Evolutionary conservation across 2,113 vertebrate genomes (phyloP), one percentile per base, ranked within the genome.

Genomic region (Sebastes fasciatus): DNA sequence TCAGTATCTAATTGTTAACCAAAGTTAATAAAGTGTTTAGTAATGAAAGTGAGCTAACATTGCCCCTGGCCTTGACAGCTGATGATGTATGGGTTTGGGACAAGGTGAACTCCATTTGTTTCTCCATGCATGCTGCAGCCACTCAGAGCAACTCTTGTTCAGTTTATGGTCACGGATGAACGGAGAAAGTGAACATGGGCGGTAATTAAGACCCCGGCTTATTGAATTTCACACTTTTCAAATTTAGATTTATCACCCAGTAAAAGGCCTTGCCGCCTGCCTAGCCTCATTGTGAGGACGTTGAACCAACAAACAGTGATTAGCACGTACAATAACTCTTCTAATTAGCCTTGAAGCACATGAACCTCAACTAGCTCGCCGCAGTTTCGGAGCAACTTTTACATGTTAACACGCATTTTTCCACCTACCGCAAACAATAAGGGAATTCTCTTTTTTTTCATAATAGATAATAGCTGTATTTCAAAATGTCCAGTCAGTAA

Each of bases 161-260:
- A 63, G 74, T 89, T 89, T 89, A 69, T 76, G 75, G 90, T 90
- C 91, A 94, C 17, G 87, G 90, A 80, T 92, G 87, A 91, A 73
- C 74, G 82, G 80, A 66, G 77, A 86, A 67, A 77, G 76, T 60
- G 83, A 91, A 92, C 88, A 90, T 7, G 73, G 81, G 86, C 51
- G 54, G 88, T 90, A 93, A 94, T 94, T 94, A 94, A 90, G 86
- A 83, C 77, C 79, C 86, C 8, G 5, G 78, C 84, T 94, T 92
- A 90, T 92, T 93, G 89, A 93, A 91, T 92, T 91, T 93, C 86
- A 85, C 89, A 91, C 84, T 88, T 91, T 91, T 89, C 91, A 92
- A 90, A 94, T 91, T 88, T 89, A 93, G 89, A 94, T 95, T 93
- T 92, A 92, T 94, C 86, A 93, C 90, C 82, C 81, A 45, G 82